Percentiles rank a stretch among this genome's conserved stretches.
Conservation (phyloP, 2,797 vertebrate genomes). For the Lophotriccus pileatus region DNA sequence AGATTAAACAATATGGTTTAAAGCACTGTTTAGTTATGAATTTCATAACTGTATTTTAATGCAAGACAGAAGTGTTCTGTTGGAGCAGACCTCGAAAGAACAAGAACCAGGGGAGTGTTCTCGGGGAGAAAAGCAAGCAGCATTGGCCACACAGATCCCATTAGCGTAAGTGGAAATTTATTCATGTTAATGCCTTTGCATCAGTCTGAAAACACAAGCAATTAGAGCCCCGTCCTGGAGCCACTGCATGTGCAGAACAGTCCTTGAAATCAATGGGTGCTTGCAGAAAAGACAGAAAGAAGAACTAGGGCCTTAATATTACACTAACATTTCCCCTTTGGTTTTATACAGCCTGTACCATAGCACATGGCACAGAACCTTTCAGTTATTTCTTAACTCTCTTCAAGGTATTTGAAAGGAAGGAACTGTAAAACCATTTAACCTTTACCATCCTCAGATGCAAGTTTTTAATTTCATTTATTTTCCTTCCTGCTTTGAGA, state of each 20-base stretch:
- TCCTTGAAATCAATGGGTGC: not conserved
- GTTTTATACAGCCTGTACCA: not conserved
- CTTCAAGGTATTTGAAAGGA: not conserved
- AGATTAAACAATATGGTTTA: slow-evolving; percentile 60
- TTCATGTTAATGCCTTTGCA: not conserved
- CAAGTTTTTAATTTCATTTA: not conserved
- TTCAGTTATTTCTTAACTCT: not conserved
- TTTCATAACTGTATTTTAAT: slow-evolving; percentile 39
- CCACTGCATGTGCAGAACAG: not conserved
- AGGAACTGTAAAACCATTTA: not conserved
- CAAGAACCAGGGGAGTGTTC: not conserved
- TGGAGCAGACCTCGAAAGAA: slow-evolving; percentile 6
- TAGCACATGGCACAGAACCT: not conserved
- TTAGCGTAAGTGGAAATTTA: not conserved
- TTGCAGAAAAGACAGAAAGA: not conserved
- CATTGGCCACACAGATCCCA: not conserved
- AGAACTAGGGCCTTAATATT: not conserved
- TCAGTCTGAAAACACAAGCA: slow-evolving; percentile 11
- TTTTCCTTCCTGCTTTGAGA: not conserved
- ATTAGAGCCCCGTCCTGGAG: not conserved
- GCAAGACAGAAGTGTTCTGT: slow-evolving; percentile 14
- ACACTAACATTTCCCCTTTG: not conserved
- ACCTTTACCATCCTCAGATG: not conserved
- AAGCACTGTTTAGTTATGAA: slow-evolving; percentile 34
- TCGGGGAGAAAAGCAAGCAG: not conserved